Evolutionary conservation across 64 coral and sea anemone species (phyloP).

Genomic region (Astreopora myriophthalma): DNA sequence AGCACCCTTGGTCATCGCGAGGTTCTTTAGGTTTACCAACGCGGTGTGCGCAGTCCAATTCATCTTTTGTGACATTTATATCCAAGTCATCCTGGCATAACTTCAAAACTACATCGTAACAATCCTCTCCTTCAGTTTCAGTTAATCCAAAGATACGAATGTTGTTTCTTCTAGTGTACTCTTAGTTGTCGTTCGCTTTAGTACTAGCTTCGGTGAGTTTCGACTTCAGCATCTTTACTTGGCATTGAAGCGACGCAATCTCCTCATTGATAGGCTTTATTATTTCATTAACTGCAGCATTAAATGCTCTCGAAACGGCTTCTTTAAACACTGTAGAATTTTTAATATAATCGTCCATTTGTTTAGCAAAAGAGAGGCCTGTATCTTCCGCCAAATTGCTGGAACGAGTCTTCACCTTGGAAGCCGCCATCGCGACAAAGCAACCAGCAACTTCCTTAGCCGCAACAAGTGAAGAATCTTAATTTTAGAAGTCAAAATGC

Average conservation of each 20-base stretch:
- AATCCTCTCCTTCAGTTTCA: conserved; percentile 30
- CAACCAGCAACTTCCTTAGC: neutral
- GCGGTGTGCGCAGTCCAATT: neutral
- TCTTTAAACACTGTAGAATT: neutral
- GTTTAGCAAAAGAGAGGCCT: neutral
- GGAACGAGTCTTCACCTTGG: neutral
- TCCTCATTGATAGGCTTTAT: neutral
- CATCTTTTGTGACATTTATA: neutral
- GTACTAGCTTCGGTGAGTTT: neutral
- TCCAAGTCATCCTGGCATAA: conserved; percentile 28
- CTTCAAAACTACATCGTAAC: conserved; percentile 16
- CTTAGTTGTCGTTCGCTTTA: conserved; percentile 44
- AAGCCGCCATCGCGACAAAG: neutral
- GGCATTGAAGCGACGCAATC: neutral
- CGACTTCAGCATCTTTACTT: neutral
- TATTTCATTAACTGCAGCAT: neutral
- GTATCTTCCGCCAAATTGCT: neutral
- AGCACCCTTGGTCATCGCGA: neutral
- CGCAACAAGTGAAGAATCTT: neutral
- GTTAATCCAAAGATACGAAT: conserved; percentile 13
- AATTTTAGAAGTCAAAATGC: neutral
- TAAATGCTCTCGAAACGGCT: neutral
- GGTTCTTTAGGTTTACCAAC: neutral
- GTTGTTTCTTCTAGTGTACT: conserved; percentile 47
- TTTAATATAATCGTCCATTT: neutral